Conservation (phyloP, 2,113 vertebrate genomes). For the Oryzias curvinotus region DNA sequence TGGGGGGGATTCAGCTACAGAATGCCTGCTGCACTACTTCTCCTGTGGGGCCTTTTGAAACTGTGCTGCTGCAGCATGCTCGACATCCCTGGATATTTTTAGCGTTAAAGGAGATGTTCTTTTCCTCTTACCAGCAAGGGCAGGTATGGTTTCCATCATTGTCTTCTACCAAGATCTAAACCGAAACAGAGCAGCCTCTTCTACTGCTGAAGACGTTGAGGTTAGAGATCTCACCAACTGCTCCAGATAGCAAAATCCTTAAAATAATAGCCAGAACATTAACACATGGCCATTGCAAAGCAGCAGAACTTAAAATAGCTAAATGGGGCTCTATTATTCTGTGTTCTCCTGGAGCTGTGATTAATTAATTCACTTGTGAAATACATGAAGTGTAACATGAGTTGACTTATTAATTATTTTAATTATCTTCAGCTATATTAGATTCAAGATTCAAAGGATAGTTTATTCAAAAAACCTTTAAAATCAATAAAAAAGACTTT, state of each 20-base stretch:
- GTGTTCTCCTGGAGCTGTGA: no score
- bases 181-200: conserved; percentile 35
- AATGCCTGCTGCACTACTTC: conserved; percentile 28
- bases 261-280: no score
- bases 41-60: conserved; percentile 42
- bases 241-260: no score
- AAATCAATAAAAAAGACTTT: conserved; percentile 8
- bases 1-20: background rate
- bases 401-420: conserved; percentile 41
- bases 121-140: conserved; percentile 61
- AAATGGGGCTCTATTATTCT: no score
- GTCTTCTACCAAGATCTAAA: conserved; percentile 45
- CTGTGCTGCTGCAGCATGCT: conserved; percentile 61
- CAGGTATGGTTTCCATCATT: conserved; percentile 72
- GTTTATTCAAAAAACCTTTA: conserved; percentile 23
- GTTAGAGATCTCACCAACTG: no score
- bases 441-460: conserved; percentile 19
- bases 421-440: conserved; percentile 26
- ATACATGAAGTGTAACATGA: no score
- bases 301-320: no score
- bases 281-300: no score
- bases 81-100: conserved; percentile 75
- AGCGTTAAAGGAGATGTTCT: conserved; percentile 66
- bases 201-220: background rate
- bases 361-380: no score